Evolutionary conservation across 1,140 invertebrate genomes (phyloP), one percentile per base, ranked within the genome.

Genomic region (Ceratitis capitata): DNA sequence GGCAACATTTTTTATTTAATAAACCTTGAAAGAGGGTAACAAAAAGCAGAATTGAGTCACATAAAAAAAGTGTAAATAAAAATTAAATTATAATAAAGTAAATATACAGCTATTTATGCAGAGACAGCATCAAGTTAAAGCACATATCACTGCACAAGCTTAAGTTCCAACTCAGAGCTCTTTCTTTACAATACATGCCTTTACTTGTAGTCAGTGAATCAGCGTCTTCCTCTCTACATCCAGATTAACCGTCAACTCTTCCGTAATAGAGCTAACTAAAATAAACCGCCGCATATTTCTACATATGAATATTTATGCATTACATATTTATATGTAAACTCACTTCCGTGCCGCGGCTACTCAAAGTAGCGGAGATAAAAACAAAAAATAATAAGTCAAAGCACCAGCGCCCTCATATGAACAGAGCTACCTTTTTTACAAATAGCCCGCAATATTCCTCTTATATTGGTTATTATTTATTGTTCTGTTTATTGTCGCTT

Each of bases 401-500:
- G n/a, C n/a, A n/a, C n/a, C n/a, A 45, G 69, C 69, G 6, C 3
- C n/a, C n/a, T 78, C 39, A 74, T 74, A 47, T 45, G n/a, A n/a
- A n/a, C n/a, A n/a, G n/a, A n/a, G n/a, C 6, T 26, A 78, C 19
- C 2, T 47, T 78, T 23, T 78, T 69, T 35, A 69, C 39, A 19
- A 19, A 45, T 78, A 23, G 9, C 69, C n/a, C 32, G 39, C 23
- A 78, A 12, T 23, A 3, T 26, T 78, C 45, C 12, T 32, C 4
- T 61, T 61, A 9, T 61, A 12, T 23, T 74, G 7, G 19, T 45
- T 78, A 9, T 45, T 45, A 45, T 78, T 78, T 78, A 78, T 47
- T 47, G 69, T 78, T 47, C 69, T 78, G 69, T 78, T 78, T 78
- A 78, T 78, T 78, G 69, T 78, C 69, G 69, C 69, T 78, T 42